Percentiles rank a stretch among this genome's conserved stretches.
Evolutionary conservation across 1,140 invertebrate genomes (phyloP).

Genomic region (Theocolax elegans): DNA sequence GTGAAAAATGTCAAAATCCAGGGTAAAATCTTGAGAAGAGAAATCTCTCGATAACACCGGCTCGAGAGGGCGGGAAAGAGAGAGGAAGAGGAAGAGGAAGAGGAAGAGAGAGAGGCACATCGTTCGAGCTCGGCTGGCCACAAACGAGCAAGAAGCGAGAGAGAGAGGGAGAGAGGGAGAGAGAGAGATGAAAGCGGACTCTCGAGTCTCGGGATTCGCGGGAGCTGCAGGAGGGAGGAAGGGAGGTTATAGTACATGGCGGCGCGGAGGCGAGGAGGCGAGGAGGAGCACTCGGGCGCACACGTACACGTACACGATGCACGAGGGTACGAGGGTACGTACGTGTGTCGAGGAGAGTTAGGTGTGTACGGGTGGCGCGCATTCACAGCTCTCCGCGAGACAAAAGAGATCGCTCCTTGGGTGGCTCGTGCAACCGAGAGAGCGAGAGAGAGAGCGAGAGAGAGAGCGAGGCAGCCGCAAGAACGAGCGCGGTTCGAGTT

Average conservation of each 20-base stretch:
- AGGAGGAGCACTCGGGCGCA: no score
- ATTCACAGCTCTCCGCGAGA: constrained; percentile 57
- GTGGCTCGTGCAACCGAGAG: constrained; percentile 53
- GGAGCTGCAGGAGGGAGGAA: background rate
- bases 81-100: background rate
- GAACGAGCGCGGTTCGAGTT: background rate
- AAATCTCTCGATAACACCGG: background rate
- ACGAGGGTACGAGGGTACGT: background rate
- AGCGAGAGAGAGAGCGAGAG: background rate
- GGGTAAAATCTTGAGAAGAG: background rate
- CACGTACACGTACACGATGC: no score
- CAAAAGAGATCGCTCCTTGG: constrained; percentile 61
- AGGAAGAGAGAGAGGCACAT: constrained; percentile 5
- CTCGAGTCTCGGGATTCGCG: constrained; percentile 32
- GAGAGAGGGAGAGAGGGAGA: no score
- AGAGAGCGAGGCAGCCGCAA: background rate
- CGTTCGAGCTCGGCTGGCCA: background rate
- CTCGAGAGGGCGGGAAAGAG: background rate
- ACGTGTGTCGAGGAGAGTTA: no score
- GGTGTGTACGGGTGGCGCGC: constrained; percentile 42
- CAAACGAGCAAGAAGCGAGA: constrained; percentile 7
- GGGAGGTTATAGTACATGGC: constrained; percentile 3
- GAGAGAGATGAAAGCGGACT: constrained; percentile 29
- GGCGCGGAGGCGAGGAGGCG: no score
- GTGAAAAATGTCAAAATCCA: no score